phyloP scores from a whole-genome alignment of 2,888 invertebrate genomes.

The Acanthococcus lagerstroemiae region DNA sequence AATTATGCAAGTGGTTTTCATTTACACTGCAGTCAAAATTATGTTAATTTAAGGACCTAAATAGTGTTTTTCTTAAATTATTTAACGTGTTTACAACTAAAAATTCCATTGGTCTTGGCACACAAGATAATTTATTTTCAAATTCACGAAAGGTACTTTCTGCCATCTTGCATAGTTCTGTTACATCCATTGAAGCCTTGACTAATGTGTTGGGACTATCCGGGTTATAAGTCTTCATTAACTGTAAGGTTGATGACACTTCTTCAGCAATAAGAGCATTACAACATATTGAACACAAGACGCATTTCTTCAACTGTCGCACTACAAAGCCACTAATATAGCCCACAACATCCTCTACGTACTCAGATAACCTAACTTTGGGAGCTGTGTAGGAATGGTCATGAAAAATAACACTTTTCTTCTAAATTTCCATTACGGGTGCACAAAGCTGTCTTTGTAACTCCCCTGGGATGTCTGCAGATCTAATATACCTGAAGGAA shows the following conservation, averaged over 20 bases:
- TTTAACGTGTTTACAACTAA: background rate
- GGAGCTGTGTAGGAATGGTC: background rate
- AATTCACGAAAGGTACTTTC: background rate
- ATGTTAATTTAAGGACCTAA: background rate
- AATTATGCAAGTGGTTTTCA: background rate
- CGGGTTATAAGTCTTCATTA: background rate
- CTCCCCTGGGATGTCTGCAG: background rate
- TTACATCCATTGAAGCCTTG: background rate
- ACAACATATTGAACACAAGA: background rate
- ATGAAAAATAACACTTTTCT: no score
- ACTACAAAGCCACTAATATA: background rate
- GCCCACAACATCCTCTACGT: background rate
- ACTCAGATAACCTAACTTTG: background rate
- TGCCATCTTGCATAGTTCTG: background rate
- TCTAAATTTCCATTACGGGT: no score
- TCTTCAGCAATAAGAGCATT: background rate
- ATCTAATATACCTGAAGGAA: background rate
- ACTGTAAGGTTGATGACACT: background rate
- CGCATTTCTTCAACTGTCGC: background rate
- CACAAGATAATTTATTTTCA: background rate
- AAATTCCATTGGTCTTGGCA: background rate
- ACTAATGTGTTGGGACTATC: background rate
- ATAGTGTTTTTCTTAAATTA: background rate
- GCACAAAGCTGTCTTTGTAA: no score
- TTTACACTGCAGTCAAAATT: background rate